These are phyloP conservation scores for Trichoplax adhaerens DNA, from an alignment of 37 sponge, comb jelly and placozoan species.

Conservation along the genomic window DNA sequence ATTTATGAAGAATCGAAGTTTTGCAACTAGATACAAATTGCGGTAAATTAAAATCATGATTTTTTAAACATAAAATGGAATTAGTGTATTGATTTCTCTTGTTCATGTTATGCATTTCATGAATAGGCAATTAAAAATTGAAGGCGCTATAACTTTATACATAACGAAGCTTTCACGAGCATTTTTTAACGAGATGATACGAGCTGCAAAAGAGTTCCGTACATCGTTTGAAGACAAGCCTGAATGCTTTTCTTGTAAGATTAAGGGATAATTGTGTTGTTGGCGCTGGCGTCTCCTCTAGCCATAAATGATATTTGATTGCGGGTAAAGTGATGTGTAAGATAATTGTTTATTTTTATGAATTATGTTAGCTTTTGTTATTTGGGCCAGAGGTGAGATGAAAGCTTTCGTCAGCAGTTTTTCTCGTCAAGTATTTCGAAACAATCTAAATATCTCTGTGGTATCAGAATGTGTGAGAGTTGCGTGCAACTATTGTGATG, in stretches of 20 bases:
- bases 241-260: conserved; percentile 7
- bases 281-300: neutral
- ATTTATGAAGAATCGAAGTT: conserved; percentile 54
- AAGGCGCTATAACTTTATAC: conserved; percentile 69
- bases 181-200: conserved; percentile 53
- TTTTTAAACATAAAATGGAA: conserved; percentile 36
- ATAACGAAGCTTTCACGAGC: conserved; percentile 47
- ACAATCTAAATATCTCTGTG: conserved; percentile 9
- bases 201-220: conserved; percentile 61
- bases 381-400: conserved; percentile 66
- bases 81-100: neutral
- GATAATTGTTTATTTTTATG: too few species aligned
- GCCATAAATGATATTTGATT: neutral
- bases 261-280: neutral
- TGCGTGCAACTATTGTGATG: conserved; percentile 22
- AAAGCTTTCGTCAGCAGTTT: conserved; percentile 30
- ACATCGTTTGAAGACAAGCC: conserved; percentile 33
- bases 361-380: conserved; percentile 49
- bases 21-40: too few species aligned
- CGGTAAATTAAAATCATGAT: neutral
- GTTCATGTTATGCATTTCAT: neutral
- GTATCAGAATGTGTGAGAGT: conserved; percentile 55
- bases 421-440: conserved; percentile 7
- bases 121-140: conserved; percentile 51
- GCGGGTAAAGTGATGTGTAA: neutral